These are phyloP conservation scores for Plestiodon gilberti DNA, from an alignment of 2,113 vertebrate genomes.

Conservation along the genomic window DNA sequence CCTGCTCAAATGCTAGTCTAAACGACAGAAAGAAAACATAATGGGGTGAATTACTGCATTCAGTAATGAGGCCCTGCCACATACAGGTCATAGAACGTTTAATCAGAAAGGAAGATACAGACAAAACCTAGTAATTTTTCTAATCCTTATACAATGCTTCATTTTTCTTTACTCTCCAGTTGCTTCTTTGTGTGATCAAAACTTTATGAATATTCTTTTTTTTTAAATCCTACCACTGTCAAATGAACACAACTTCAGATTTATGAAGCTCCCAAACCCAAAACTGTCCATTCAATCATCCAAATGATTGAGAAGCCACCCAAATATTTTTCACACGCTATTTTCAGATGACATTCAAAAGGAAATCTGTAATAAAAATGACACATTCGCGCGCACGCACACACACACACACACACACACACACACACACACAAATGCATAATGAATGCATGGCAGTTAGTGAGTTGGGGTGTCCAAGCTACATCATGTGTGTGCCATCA, in stretches of 20 bases:
- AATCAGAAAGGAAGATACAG: conserved; percentile 37
- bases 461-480: background rate
- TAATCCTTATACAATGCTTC: conserved; percentile 14
- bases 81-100: conserved; percentile 31
- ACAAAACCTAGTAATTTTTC: background rate
- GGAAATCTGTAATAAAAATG: too few species aligned
- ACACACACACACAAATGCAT: background rate
- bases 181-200: conserved; percentile 16
- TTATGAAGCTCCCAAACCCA: background rate
- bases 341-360: background rate
- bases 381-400: background rate
- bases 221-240: background rate
- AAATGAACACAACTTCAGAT: background rate
- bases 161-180: background rate
- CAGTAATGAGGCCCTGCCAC: conserved; percentile 34
- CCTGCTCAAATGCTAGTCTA: conserved; percentile 96
- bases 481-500: background rate
- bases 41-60: conserved; percentile 68
- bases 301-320: background rate
- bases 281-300: background rate
- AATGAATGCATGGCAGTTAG: background rate
- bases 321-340: background rate
- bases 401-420: background rate
- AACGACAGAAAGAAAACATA: conserved; percentile 81
- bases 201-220: background rate